Evolutionary conservation across 2,113 vertebrate species (phyloP), one percentile per base, ranked within the genome.

Genomic region (Copsychus sechellarum): DNA sequence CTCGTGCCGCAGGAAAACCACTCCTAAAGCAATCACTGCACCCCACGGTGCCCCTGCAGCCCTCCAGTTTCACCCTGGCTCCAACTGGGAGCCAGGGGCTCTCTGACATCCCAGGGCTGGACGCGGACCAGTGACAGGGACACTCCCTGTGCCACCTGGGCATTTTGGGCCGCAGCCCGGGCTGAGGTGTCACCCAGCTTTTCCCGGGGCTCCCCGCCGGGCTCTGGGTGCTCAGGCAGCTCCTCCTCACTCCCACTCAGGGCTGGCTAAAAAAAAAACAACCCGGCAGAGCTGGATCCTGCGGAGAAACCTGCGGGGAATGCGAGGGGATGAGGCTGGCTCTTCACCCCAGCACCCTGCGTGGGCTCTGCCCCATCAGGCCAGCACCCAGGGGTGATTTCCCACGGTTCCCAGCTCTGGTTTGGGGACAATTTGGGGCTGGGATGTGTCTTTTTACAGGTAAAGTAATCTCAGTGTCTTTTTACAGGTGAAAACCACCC

Each of bases 1-100:
- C 93, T 95, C 78, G 81, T 92, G 53, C 11, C 33, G 25, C 78
- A 58, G 93, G 93, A 96, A 97, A 82, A 42, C 51, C 65, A 7
- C 51, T 93, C 58, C 58, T 8, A 0, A 69, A 64, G 79, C 50
- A 82, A 82, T 64, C 74, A 33, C 54, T 21, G 15, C 51, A 31
- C 10, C 29, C 22, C 22, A 7, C 0, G 1, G 28, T 4, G 31
- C 4, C 43, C 45, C 29, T 38, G 9, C 38, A 38, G 36, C 38
- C 38, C 38, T 8, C 23, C 58, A 12, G 26, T 8, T 43, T 9
- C 80, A 34, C 14, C 26, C 48, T 8, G 23, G n/a, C 7, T 38
- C 56, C 1, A 7, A 3, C 43, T 15, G 34, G 23, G 16, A 16
- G 4, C 19, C 33, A 16, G 62, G 34, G 58, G 43, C 56, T 70